Evolutionary conservation across 53 echinoderm and acorn worm genomes (phyloP).

Genomic region (Holothuria leucospilota): DNA sequence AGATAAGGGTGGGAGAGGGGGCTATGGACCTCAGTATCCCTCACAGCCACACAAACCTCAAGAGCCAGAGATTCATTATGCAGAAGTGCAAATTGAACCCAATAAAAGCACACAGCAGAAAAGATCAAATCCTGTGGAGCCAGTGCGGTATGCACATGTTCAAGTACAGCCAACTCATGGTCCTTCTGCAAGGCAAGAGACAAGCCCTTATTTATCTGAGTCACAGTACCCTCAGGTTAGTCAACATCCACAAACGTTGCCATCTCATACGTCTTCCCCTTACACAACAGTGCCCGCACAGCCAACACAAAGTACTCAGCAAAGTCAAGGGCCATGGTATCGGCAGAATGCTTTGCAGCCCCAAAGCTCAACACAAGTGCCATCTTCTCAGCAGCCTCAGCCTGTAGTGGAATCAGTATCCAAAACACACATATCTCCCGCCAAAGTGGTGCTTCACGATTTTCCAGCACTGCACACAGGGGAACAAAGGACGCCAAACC

Average conservation of each 20-base stretch:
- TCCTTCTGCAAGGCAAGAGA: background rate
- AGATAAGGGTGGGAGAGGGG: conserved; percentile 43
- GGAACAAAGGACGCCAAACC: background rate
- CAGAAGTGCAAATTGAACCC: conserved; percentile 35
- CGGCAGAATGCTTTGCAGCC: background rate
- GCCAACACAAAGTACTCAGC: background rate
- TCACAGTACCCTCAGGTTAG: conserved; percentile 6
- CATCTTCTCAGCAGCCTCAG: background rate
- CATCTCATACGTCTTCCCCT: background rate
- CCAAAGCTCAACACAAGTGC: background rate
- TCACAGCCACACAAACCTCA: conserved; percentile 10
- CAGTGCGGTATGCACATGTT: conserved; percentile 20
- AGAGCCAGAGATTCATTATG: conserved; percentile 29
- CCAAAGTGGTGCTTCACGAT: conserved; percentile 48
- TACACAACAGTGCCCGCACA: background rate
- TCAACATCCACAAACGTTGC: background rate
- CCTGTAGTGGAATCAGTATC: conserved; percentile 56
- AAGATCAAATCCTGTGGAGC: background rate
- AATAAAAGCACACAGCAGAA: conserved; percentile 29
- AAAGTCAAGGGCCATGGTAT: background rate
- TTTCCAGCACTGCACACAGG: background rate
- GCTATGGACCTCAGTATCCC: conserved; percentile 19
- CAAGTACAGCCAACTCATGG: background rate
- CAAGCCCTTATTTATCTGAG: background rate
- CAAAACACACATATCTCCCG: conserved; percentile 53